Evolutionary conservation across 1,140 invertebrate species (phyloP).

Genomic region (Platyscapa corneri): DNA sequence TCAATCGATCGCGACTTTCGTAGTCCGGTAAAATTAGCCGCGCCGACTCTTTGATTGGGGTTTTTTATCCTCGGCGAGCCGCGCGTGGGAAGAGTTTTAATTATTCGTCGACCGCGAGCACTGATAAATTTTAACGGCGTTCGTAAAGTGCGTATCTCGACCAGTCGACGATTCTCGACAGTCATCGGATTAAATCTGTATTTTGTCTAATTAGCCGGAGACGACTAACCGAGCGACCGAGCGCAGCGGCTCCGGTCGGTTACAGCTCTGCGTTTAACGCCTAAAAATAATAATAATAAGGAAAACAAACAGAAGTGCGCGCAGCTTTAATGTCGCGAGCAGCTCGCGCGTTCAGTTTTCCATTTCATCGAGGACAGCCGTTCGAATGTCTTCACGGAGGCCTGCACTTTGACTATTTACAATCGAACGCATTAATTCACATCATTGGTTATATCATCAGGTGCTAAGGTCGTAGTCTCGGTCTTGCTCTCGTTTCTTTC

Average conservation of each 20-base stretch:
- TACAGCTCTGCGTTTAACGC: no score
- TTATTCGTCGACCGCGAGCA: neutral
- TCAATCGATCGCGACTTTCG: slow-evolving; percentile 2
- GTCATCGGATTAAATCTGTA: neutral
- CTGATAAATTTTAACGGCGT: neutral
- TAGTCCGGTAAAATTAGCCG: neutral
- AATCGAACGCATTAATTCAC: no score
- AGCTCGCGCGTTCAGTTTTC: no score
- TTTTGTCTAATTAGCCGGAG: neutral
- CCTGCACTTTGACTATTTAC: no score
- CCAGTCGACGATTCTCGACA: neutral
- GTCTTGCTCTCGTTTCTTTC: slow-evolving; percentile 25
- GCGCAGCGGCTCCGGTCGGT: no score
- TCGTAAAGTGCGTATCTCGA: neutral
- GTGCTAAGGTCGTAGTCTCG: slow-evolving; percentile 24
- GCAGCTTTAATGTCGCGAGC: no score
- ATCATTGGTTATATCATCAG: slow-evolving; percentile 11
- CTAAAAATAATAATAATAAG: no score
- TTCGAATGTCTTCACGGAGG: no score
- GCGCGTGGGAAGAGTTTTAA: neutral
- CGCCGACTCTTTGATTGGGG: neutral
- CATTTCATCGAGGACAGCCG: no score
- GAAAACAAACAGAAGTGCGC: no score
- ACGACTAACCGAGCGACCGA: neutral
- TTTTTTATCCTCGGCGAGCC: neutral